A percentile compares a stretch with the other conserved stretches of the same genome.
Evolutionary conservation across 2,113 vertebrate genomes (phyloP).

Genomic region (Anolis carolinensis): DNA sequence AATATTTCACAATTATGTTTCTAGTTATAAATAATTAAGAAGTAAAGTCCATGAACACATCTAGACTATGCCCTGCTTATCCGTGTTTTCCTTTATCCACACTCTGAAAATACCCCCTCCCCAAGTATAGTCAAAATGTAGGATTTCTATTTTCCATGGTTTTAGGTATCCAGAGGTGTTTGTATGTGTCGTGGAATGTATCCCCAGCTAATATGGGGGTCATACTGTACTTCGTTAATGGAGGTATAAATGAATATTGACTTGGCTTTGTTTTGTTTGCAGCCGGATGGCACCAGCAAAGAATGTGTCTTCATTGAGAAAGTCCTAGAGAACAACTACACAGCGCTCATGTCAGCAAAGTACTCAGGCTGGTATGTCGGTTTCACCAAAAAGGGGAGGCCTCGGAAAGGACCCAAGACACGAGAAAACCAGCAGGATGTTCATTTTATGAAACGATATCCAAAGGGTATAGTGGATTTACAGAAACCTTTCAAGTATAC

Average conservation of each 20-base stretch:
- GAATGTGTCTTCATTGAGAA: constrained; percentile 90
- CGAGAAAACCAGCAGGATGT: constrained; percentile 88
- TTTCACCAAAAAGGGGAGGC: constrained; percentile 88
- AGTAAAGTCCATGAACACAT: too few species aligned
- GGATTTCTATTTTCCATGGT: too few species aligned
- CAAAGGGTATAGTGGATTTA: constrained; percentile 82
- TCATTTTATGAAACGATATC: constrained; percentile 90
- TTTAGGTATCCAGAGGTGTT: too few species aligned
- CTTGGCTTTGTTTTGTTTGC: constrained; percentile 39
- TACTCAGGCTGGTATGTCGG: constrained; percentile 87
- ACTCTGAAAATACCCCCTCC: too few species aligned
- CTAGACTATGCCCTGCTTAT: too few species aligned
- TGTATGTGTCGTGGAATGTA: too few species aligned
- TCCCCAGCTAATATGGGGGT: too few species aligned
- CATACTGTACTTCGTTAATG: too few species aligned
- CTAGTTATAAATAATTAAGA: not conserved
- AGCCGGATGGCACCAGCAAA: constrained; percentile 83
- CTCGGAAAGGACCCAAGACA: constrained; percentile 85
- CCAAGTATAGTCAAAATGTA: too few species aligned
- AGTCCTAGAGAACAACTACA: constrained; percentile 89
- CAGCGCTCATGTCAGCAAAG: constrained; percentile 87
- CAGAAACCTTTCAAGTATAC: constrained; percentile 89
- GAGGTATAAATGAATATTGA: not conserved
- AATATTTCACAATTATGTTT: not conserved
- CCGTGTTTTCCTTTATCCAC: too few species aligned